Evolutionary conservation across 1,140 invertebrate species (phyloP).

Genomic region (Mizuhopecten yessoensis): DNA sequence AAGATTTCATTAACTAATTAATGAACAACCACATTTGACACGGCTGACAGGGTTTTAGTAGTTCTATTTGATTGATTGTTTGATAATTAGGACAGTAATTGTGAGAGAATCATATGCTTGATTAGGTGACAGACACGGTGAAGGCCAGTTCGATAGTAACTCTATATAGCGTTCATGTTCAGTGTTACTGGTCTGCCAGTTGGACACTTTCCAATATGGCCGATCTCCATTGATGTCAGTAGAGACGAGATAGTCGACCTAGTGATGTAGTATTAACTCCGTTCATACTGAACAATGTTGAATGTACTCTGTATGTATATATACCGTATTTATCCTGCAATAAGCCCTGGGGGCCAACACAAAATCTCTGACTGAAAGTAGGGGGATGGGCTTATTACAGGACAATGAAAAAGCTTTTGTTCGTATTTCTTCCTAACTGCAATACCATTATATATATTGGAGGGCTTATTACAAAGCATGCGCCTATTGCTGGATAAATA

Average conservation of each 20-base stretch:
- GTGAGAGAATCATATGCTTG: background rate
- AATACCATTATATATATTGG: too few species aligned
- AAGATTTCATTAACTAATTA: constrained; percentile 34
- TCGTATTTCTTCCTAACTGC: too few species aligned
- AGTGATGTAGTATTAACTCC: too few species aligned
- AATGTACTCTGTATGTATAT: too few species aligned
- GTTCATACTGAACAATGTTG: too few species aligned
- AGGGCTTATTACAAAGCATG: too few species aligned
- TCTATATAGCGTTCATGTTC: background rate
- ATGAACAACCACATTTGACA: background rate
- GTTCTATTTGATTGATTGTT: background rate
- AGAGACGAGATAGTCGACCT: background rate
- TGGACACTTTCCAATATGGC: constrained; percentile 37
- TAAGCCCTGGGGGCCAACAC: too few species aligned
- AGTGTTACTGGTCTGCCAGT: background rate
- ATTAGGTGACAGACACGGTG: constrained; percentile 6
- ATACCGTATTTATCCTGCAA: too few species aligned
- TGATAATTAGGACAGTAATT: background rate
- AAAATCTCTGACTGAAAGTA: too few species aligned
- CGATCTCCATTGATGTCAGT: background rate
- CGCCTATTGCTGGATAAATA: too few species aligned
- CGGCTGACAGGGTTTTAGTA: background rate
- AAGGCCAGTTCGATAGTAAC: background rate
- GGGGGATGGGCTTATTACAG: too few species aligned
- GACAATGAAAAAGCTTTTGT: too few species aligned